These are phyloP conservation scores for Hydropsyche tenuis DNA, from an alignment of 1,140 invertebrate genomes.

Conservation along the genomic window DNA sequence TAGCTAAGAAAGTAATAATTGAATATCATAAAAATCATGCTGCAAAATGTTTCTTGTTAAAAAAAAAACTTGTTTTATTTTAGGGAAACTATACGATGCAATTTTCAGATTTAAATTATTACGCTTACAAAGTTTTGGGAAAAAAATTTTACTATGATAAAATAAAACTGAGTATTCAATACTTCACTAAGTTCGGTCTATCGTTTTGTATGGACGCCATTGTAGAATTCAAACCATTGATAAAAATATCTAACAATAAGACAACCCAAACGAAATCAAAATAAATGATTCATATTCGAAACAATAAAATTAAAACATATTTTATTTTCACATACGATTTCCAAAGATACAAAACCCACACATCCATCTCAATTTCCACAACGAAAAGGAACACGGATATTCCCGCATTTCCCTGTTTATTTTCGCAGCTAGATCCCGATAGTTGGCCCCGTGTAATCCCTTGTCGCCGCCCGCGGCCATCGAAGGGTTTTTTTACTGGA, in stretches of 20 bases:
- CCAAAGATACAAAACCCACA: no score
- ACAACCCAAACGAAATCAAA: no score
- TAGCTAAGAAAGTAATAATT: neutral
- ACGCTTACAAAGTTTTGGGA: neutral
- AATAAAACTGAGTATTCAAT: neutral
- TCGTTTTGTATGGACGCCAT: neutral
- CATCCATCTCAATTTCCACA: no score
- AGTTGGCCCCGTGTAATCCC: constrained; percentile 42
- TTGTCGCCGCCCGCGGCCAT: constrained; percentile 39
- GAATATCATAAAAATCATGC: neutral
- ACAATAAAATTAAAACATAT: neutral
- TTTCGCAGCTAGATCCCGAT: neutral
- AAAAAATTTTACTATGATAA: neutral
- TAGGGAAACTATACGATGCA: neutral
- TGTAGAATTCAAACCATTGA: no score
- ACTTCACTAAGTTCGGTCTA: neutral
- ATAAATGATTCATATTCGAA: neutral
- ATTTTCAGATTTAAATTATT: no score
- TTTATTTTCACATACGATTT: no score
- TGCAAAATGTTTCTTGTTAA: neutral
- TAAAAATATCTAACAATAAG: no score
- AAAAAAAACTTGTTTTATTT: neutral
- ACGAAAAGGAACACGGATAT: no score
- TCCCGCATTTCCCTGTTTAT: no score
- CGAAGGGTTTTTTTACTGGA: constrained; percentile 37